A percentile compares a stretch with the other conserved stretches of the same genome.
Evolutionary conservation across 1,140 invertebrate genomes (phyloP).

Genomic region (Pteromalus puparum): DNA sequence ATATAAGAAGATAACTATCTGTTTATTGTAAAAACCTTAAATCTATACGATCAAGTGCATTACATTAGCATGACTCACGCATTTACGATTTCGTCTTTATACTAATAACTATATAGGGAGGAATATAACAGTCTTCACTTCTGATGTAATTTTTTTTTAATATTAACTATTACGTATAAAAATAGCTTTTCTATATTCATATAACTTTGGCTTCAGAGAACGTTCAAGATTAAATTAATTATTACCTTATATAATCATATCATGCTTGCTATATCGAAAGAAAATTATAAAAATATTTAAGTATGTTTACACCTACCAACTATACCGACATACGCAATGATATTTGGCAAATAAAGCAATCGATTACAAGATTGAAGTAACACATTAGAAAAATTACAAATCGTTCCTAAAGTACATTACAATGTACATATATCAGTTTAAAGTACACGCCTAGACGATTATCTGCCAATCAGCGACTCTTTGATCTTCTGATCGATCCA

Average conservation of each 20-base stretch:
- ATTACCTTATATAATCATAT: too few species aligned
- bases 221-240: too few species aligned
- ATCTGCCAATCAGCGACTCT: slow-evolving; percentile 67
- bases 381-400: too few species aligned
- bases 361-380: too few species aligned
- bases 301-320: too few species aligned
- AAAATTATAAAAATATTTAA: too few species aligned
- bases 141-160: not conserved
- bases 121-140: not conserved
- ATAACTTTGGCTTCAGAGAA: too few species aligned
- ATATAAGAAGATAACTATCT: not conserved
- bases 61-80: not conserved
- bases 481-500: slow-evolving; percentile 80
- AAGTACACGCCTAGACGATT: slow-evolving; percentile 17
- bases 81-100: not conserved
- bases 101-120: not conserved
- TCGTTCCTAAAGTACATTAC: too few species aligned
- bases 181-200: not conserved
- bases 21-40: slow-evolving; percentile 2
- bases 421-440: too few species aligned
- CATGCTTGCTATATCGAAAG: too few species aligned
- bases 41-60: not conserved
- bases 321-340: too few species aligned
- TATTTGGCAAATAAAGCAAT: too few species aligned
- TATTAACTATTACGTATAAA: not conserved